Percentiles rank a stretch among this genome's conserved stretches.
These are phyloP conservation scores for Pyrrhia umbra DNA, from an alignment of 2,888 invertebrate genomes.

Conservation along the genomic window DNA sequence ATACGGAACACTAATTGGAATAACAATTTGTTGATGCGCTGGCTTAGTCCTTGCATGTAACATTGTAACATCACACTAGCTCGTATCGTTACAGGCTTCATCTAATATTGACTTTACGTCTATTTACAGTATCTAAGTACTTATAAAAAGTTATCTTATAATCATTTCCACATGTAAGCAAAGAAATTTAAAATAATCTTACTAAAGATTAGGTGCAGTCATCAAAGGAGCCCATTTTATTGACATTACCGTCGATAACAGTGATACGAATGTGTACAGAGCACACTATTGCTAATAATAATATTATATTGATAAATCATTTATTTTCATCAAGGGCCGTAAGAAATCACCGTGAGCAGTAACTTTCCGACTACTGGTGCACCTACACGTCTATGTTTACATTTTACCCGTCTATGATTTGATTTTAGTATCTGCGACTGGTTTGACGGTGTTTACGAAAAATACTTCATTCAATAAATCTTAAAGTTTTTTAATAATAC, in stretches of 20 bases:
- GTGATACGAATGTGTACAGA: slow-evolving; percentile 68
- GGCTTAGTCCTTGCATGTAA: background rate
- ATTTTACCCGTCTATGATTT: slow-evolving; percentile 55
- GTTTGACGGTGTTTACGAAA: slow-evolving; percentile 73
- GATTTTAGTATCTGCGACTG: background rate
- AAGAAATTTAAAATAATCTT: slow-evolving; percentile 62
- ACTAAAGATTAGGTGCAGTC: slow-evolving; percentile 59
- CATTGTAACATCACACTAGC: slow-evolving; percentile 17
- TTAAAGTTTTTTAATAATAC: slow-evolving; percentile 16
- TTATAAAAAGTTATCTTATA: slow-evolving; percentile 38
- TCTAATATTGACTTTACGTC: slow-evolving; percentile 40
- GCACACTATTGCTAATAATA: slow-evolving; percentile 68
- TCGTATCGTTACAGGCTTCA: slow-evolving; percentile 1
- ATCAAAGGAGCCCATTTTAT: slow-evolving; percentile 72
- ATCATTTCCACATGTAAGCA: slow-evolving; percentile 43
- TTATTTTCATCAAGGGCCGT: slow-evolving; percentile 69
- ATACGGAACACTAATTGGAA: background rate
- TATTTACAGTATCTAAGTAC: slow-evolving; percentile 31
- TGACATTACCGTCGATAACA: slow-evolving; percentile 75
- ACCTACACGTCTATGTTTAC: slow-evolving; percentile 70
- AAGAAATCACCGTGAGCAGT: slow-evolving; percentile 68
- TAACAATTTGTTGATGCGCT: background rate
- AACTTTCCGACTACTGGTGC: slow-evolving; percentile 58
- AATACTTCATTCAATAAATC: background rate
- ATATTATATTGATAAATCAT: slow-evolving; percentile 76